Conservation (phyloP, 1,140 invertebrate genomes). For the Magallana ariakensis region DNA sequence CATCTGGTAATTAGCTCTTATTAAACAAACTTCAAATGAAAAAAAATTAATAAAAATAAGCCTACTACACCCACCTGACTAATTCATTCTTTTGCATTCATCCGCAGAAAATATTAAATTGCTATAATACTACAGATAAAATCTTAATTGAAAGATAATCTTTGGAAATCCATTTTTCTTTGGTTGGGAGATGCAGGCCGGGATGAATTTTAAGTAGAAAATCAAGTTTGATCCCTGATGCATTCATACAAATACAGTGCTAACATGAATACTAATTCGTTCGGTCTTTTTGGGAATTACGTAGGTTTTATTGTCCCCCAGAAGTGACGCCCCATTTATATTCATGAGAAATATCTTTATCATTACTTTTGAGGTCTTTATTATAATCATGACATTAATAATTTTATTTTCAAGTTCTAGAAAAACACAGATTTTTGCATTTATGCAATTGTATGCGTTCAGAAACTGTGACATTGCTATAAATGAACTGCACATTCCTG, state of each 20-base stretch:
- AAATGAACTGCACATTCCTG: too few relatives aligned
- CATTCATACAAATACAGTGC: conserved; percentile 23
- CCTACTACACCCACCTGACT: not conserved
- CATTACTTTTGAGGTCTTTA: conserved; percentile 21
- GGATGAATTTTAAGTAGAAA: conserved; percentile 31
- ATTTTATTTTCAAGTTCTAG: not conserved
- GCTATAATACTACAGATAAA: not conserved
- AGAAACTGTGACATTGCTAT: too few relatives aligned
- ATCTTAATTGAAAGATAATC: conserved; percentile 37
- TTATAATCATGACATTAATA: not conserved
- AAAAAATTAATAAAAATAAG: not conserved
- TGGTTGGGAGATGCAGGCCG: not conserved
- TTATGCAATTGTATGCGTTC: too few relatives aligned
- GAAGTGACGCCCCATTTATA: not conserved
- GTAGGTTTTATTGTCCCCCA: conserved; percentile 6
- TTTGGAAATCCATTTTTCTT: conserved; percentile 24
- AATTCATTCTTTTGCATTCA: conserved; percentile 12
- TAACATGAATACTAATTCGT: not conserved
- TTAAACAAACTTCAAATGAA: not conserved
- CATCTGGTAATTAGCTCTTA: conserved; percentile 22
- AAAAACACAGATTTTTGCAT: not conserved
- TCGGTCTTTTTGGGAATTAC: conserved; percentile 19
- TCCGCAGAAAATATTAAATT: not conserved
- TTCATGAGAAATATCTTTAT: conserved; percentile 21
- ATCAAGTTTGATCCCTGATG: conserved; percentile 23